Base-by-base conservation (phyloP, 1,140 invertebrate genomes). In the Trichoplusia ni region DNA sequence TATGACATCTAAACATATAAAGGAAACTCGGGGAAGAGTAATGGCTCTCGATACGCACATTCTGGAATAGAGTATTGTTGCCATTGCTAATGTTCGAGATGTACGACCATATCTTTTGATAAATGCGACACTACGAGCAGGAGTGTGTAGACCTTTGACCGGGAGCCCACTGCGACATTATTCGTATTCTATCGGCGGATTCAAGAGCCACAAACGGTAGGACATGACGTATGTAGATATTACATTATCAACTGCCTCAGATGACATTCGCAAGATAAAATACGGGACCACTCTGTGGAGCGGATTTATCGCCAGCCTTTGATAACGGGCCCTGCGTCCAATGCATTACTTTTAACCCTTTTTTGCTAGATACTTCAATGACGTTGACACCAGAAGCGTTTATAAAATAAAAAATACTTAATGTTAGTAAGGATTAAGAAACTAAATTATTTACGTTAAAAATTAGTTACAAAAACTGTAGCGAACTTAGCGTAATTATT, bases 1-100 rank as follows among this genome's bases (percentile, higher is more conserved):
- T 82, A 82, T 82, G 72, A 71, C 72, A 80, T 82, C 77, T 69
- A 69, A 74, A 75, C 75, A 72, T 77, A 79, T 79, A 79, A 81
- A 80, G 77, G 77, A 77, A 79, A 79, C 75, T 75, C 71, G 56
- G 71, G 14, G 67, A 79, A 80, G 80, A 82, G 67, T 80, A 80
- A 82, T 82, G 77, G 77, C 44, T 38, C 68, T 61, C 80, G 77
- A 80, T 82, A 82, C 76, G 74, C 75, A 78, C 73, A 75, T 76
- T 80, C 71, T 69, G 67, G 65, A 74, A 74, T 76, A 71, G 58
- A 70, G 67, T 74, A 75, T 76, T 73, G 71, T 73, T 78, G 73
- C 70, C 35, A 73, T 66, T 67, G 71, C 71, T 75, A 73, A 78
- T 75, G 66, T 75, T 78, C 31, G 31, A 74, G 65, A 77, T 71